These are phyloP conservation scores for Endomychus coccineus DNA, from an alignment of 2,888 invertebrate species.

Conservation along the genomic window DNA sequence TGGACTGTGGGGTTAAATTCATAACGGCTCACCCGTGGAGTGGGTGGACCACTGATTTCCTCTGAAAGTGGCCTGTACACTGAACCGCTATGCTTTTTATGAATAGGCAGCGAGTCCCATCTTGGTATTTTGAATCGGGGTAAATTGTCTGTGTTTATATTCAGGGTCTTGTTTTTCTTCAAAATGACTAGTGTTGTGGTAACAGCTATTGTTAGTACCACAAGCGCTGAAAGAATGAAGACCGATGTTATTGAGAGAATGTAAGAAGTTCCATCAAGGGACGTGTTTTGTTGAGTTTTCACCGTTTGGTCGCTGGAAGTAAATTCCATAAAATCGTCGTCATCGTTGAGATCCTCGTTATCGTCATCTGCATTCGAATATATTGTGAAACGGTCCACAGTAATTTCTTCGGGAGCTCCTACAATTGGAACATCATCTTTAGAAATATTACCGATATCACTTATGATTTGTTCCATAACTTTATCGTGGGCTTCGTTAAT, in stretches of 20 bases:
- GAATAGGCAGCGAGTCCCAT: slow-evolving; percentile 38
- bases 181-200: slow-evolving; percentile 36
- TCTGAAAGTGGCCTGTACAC: slow-evolving; percentile 74
- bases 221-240: slow-evolving; percentile 50
- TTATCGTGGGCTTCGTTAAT: slow-evolving; percentile 7
- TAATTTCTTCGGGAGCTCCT: slow-evolving; percentile 9
- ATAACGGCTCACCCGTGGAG: slow-evolving; percentile 55
- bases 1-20: slow-evolving; percentile 43
- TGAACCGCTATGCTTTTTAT: slow-evolving; percentile 64
- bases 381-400: slow-evolving; percentile 1
- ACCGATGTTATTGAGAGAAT: slow-evolving; percentile 45
- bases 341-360: slow-evolving; percentile 12
- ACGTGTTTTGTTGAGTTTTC: slow-evolving; percentile 24
- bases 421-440: slow-evolving; percentile 10
- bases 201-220: slow-evolving; percentile 48
- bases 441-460: slow-evolving; percentile 2
- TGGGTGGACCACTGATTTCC: slow-evolving; percentile 61
- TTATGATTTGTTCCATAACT: slow-evolving; percentile 7
- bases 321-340: no score
- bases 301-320: slow-evolving; percentile 6
- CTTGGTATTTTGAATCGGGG: slow-evolving; percentile 37
- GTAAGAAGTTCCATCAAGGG: slow-evolving; percentile 29
- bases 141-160: slow-evolving; percentile 35
- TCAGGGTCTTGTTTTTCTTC: slow-evolving; percentile 31
- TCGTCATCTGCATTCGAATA: slow-evolving; percentile 14